Evolutionary conservation across 1,140 invertebrate species (phyloP).

Genomic region (Cherax quadricarinatus): DNA sequence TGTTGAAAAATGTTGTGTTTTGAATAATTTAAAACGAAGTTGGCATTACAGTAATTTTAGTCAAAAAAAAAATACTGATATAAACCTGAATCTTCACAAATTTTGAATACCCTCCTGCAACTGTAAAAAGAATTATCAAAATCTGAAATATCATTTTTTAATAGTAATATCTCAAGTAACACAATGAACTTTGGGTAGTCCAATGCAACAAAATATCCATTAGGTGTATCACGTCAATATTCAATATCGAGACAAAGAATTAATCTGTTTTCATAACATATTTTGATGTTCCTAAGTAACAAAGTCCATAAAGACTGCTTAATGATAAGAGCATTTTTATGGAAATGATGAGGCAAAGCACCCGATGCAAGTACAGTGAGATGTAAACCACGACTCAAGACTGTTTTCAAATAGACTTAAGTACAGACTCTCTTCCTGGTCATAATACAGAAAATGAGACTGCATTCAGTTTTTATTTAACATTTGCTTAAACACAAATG

Average conservation of each 20-base stretch:
- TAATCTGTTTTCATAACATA: slow-evolving; percentile 41
- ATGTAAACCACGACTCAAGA: not conserved
- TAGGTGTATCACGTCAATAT: slow-evolving; percentile 11
- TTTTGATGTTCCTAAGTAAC: slow-evolving; percentile 42
- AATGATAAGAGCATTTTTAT: slow-evolving; percentile 32
- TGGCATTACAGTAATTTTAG: not conserved
- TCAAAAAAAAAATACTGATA: slow-evolving; percentile 8
- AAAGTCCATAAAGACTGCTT: slow-evolving; percentile 3
- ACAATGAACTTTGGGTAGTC: not conserved
- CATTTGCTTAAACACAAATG: slow-evolving; percentile 26
- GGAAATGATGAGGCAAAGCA: not conserved
- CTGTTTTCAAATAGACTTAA: slow-evolving; percentile 20
- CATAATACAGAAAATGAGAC: slow-evolving; percentile 19
- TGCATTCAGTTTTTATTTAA: not conserved
- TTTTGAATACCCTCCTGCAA: not conserved
- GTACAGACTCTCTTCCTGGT: slow-evolving; percentile 26
- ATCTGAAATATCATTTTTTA: not conserved
- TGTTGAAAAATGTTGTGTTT: slow-evolving; percentile 4
- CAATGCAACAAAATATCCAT: slow-evolving; percentile 30
- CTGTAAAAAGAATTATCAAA: not conserved
- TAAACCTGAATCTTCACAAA: not conserved
- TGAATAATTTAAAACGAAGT: not conserved
- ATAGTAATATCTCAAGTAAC: not conserved
- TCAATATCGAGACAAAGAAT: slow-evolving; percentile 15
- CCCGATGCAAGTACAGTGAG: slow-evolving; percentile 4